phyloP scores from a whole-genome alignment of 1,140 invertebrate genomes.

The Pachyrhynchus sulphureomaculatus region DNA sequence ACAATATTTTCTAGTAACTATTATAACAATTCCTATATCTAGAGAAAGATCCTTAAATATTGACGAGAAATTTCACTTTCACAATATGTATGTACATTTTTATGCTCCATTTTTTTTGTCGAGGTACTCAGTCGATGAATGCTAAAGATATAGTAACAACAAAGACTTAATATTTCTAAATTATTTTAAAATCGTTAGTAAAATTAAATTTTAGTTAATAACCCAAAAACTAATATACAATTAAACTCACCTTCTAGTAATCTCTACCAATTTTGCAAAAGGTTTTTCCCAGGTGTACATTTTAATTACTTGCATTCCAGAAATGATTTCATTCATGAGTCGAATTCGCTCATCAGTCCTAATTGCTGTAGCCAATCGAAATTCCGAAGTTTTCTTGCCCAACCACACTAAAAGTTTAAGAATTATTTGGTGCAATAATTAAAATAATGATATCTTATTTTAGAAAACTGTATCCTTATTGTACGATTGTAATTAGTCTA shows the following conservation, averaged over 20 bases:
- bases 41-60: too few species aligned
- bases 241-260: conserved; percentile 43
- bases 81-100: conserved; percentile 47
- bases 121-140: too few species aligned
- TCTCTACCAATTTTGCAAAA: conserved; percentile 38
- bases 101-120: conserved; percentile 13
- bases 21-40: too few species aligned
- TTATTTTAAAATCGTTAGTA: not conserved
- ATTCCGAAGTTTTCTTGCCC: conserved; percentile 56
- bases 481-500: not conserved
- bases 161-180: not conserved
- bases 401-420: conserved; percentile 22
- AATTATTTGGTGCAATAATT: too few species aligned
- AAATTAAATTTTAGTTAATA: not conserved
- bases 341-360: conserved; percentile 70
- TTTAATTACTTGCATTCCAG: too few species aligned
- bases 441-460: too few species aligned
- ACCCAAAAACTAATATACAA: not conserved
- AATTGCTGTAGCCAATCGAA: conserved; percentile 57
- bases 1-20: too few species aligned
- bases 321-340: too few species aligned
- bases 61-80: not conserved
- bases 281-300: too few species aligned
- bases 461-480: not conserved
- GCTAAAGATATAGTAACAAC: too few species aligned